phyloP scores from a whole-genome alignment of 1,140 invertebrate species.

The Ridgeia piscesae region DNA sequence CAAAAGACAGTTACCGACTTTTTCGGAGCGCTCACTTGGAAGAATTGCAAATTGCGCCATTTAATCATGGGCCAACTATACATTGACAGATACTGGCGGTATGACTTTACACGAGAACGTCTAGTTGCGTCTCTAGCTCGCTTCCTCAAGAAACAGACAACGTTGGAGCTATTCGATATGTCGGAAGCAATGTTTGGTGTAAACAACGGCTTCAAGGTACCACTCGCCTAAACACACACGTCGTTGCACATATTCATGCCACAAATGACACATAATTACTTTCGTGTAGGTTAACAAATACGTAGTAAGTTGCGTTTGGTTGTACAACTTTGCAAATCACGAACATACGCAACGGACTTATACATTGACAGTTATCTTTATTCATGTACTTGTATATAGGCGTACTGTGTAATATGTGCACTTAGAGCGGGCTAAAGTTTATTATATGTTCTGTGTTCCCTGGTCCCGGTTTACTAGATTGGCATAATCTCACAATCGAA shows the following conservation, averaged over 20 bases:
- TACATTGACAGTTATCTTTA: not conserved
- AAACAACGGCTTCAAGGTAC: conserved; percentile 12
- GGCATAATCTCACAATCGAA: not conserved
- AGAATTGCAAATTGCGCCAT: not conserved
- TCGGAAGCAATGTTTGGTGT: not conserved
- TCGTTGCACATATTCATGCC: not conserved
- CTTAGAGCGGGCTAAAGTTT: not conserved
- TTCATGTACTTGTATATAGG: not conserved
- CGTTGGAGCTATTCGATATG: not conserved
- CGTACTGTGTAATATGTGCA: no score
- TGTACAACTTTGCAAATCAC: not conserved
- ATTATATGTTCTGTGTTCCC: not conserved
- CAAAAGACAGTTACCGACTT: conserved; percentile 14
- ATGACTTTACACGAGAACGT: not conserved
- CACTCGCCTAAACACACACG: not conserved
- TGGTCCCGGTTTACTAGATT: not conserved
- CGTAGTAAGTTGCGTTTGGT: not conserved
- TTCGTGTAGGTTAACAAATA: not conserved
- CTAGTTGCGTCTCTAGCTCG: not conserved
- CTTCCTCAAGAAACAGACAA: conserved; percentile 11
- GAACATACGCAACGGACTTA: not conserved
- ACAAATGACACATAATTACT: no score
- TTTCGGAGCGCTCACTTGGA: conserved; percentile 7
- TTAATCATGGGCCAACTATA: conserved; percentile 11
- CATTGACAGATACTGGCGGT: conserved; percentile 14